Percentiles rank a stretch among this genome's conserved stretches.
phyloP scores from a whole-genome alignment of 2,797 vertebrate genomes.

The Antrozous pallidus region DNA sequence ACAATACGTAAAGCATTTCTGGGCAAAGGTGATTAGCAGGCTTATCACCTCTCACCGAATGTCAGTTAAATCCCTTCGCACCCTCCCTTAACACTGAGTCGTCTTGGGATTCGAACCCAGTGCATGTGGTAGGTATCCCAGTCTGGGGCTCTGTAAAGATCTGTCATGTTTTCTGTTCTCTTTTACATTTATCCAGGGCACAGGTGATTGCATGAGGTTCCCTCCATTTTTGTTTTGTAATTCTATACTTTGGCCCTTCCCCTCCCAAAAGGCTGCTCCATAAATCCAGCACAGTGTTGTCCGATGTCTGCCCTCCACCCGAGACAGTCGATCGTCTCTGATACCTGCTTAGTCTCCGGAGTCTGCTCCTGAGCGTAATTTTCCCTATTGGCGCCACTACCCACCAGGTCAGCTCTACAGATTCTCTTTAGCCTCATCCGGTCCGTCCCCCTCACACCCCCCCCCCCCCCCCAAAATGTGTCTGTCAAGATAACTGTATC shows the following conservation, averaged over 20 bases:
- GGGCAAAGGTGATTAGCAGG: not conserved
- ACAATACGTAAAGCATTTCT: not conserved
- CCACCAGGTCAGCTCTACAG: slow-evolving; percentile 74
- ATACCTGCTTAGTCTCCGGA: slow-evolving; percentile 75
- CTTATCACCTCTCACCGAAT: not conserved
- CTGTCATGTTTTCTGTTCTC: slow-evolving; percentile 53
- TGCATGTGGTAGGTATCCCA: not conserved
- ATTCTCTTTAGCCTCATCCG: slow-evolving; percentile 70
- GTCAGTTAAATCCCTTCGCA: slow-evolving; percentile 9
- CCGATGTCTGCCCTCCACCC: slow-evolving; percentile 71
- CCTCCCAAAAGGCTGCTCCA: slow-evolving; percentile 76
- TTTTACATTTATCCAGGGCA: slow-evolving; percentile 54
- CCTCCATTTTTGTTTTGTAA: slow-evolving; percentile 75
- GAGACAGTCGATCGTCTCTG: slow-evolving; percentile 73
- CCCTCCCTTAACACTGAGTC: not conserved
- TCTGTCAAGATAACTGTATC: slow-evolving; percentile 55
- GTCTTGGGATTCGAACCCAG: not conserved
- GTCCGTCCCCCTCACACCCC: slow-evolving; percentile 27
- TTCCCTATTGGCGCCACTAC: slow-evolving; percentile 68
- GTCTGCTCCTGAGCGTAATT: slow-evolving; percentile 72
- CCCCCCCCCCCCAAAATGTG: not conserved
- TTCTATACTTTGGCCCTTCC: slow-evolving; percentile 78
- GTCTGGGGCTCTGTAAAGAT: slow-evolving; percentile 41
- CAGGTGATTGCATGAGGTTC: slow-evolving; percentile 68
- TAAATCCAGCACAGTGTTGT: slow-evolving; percentile 73